Conservation (phyloP, 2,113 vertebrate genomes). For the Nothocercus julius region DNA sequence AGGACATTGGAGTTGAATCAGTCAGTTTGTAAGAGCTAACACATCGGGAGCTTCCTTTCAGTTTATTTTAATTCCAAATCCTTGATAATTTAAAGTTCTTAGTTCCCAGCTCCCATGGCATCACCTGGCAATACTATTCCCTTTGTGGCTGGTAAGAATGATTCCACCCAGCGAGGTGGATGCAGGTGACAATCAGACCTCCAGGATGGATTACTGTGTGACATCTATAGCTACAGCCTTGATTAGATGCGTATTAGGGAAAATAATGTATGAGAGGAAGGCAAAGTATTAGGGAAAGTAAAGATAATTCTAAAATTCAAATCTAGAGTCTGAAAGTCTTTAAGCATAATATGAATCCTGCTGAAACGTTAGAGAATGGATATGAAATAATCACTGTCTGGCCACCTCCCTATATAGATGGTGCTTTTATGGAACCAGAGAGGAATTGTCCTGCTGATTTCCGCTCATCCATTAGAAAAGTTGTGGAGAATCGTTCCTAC, state of each 20-base stretch:
- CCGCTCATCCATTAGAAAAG: not conserved
- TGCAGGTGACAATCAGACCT: not conserved
- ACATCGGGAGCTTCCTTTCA: not conserved
- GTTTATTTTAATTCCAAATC: not conserved
- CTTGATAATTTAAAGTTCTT: not conserved
- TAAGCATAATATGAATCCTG: not conserved
- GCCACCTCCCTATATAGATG: not conserved
- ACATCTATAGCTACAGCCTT: not conserved
- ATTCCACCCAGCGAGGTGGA: not conserved
- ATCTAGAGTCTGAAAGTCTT: not conserved
- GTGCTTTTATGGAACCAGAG: not conserved
- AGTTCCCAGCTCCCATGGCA: not conserved
- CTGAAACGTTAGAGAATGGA: not conserved
- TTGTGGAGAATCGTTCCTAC: not conserved
- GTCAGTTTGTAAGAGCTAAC: not conserved
- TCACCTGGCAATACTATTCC: not conserved
- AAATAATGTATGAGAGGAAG: not conserved
- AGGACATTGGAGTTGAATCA: not conserved
- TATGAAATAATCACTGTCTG: rapidly evolving
- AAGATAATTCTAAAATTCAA: not conserved
- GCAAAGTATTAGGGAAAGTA: not conserved
- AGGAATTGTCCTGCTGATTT: not conserved
- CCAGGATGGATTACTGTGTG: not conserved
- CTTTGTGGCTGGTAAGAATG: not conserved
- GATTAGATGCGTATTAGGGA: not conserved